phyloP scores from a whole-genome alignment of 2,888 invertebrate genomes.

The Dicranocentrus wangi region DNA sequence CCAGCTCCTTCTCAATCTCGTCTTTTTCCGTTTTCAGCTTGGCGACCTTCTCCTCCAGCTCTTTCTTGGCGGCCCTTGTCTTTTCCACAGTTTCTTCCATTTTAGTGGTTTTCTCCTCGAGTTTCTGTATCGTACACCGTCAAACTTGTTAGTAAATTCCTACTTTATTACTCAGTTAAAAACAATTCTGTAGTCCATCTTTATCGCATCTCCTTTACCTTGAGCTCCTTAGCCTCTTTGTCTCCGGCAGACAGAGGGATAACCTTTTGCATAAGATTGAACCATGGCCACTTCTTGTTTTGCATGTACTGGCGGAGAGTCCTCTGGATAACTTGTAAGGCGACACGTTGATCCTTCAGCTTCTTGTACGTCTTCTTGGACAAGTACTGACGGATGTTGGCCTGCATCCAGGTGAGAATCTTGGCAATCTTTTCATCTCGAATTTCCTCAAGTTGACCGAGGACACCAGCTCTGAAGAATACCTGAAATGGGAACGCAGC shows the following conservation, averaged over 20 bases:
- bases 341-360: conserved; percentile 79
- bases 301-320: conserved; percentile 99
- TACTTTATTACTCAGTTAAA: too few species aligned
- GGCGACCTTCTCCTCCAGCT: conserved; percentile 93
- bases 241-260: conserved; percentile 99
- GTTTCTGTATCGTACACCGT: conserved; percentile 81
- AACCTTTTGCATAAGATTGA: conserved; percentile 95
- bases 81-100: conserved; percentile 94
- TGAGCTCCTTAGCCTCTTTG: conserved; percentile 98
- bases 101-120: conserved; percentile 96
- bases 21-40: conserved; percentile 96
- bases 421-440: conserved; percentile 99
- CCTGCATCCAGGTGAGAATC: conserved; percentile 98
- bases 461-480: conserved; percentile 99
- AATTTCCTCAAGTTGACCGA: conserved; percentile 99
- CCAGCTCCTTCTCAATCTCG: conserved; percentile 87
- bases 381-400: conserved; percentile 79
- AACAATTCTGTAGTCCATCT: too few species aligned
- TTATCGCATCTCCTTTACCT: too few species aligned
- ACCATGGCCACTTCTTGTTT: conserved; percentile 99
- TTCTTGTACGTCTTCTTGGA: conserved; percentile 90
- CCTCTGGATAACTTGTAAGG: conserved; percentile 97
- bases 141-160: background rate
- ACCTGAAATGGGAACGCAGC: conserved; percentile 80
- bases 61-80: conserved; percentile 96